Conservation (phyloP, 2,797 vertebrate genomes). For the Erpetoichthys calabaricus region DNA sequence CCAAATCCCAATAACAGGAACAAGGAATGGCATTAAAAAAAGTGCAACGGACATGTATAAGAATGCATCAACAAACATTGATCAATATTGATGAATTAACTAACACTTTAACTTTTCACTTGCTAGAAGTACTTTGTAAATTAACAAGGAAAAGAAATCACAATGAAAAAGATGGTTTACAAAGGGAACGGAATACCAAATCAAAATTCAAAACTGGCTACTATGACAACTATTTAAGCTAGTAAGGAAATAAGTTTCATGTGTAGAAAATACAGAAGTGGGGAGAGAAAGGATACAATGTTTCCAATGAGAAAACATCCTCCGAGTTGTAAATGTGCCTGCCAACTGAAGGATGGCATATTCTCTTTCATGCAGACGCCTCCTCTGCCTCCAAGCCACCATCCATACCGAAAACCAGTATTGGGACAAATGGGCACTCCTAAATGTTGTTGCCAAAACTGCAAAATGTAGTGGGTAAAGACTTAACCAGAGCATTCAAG, state of each 20-base stretch:
- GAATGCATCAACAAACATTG: too few relatives aligned
- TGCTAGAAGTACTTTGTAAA: too few relatives aligned
- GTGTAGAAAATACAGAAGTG: neutral
- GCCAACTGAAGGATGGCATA: conserved; percentile 34
- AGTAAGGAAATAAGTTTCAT: too few relatives aligned
- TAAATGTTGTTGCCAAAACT: conserved; percentile 46
- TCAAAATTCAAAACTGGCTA: too few relatives aligned
- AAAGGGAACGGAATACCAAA: too few relatives aligned
- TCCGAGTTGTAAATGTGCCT: conserved; percentile 28
- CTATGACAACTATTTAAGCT: too few relatives aligned
- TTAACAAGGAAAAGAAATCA: conserved; percentile 23
- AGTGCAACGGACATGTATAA: too few relatives aligned
- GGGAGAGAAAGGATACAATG: conserved; percentile 61
- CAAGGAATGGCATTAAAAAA: too few relatives aligned
- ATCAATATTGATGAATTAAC: too few relatives aligned
- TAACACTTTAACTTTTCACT: too few relatives aligned
- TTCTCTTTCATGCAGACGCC: conserved; percentile 22
- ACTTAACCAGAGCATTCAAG: neutral
- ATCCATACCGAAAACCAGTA: conserved; percentile 53
- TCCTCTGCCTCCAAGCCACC: conserved; percentile 29
- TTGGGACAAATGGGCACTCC: conserved; percentile 16
- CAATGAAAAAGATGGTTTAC: neutral
- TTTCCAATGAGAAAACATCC: conserved; percentile 54
- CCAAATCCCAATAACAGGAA: too few relatives aligned
- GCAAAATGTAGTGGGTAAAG: conserved; percentile 14